Percentiles rank a stretch among this genome's conserved stretches.
These are phyloP conservation scores for Bilobella aurantiaca DNA, from an alignment of 1,140 invertebrate species.

Conservation along the genomic window DNA sequence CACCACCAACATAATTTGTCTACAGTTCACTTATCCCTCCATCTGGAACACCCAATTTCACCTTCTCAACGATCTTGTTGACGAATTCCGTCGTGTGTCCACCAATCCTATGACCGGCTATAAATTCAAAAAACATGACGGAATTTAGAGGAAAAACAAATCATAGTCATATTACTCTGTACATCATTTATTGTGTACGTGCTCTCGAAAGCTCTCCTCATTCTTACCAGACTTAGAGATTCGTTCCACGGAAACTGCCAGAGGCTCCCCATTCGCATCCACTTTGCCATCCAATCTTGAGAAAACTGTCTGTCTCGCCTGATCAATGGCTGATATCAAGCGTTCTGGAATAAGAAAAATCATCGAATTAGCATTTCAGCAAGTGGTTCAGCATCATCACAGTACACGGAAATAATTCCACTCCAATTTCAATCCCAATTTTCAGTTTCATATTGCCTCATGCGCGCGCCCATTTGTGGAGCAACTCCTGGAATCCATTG, in stretches of 20 bases:
- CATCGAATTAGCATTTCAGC: too few species aligned
- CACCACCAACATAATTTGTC: too few species aligned
- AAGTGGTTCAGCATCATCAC: too few species aligned
- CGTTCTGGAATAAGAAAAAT: slow-evolving; percentile 44
- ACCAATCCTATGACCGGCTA: slow-evolving; percentile 59
- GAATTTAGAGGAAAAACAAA: too few species aligned
- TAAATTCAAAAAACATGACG: too few species aligned
- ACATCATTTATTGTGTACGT: too few species aligned
- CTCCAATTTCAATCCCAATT: too few species aligned
- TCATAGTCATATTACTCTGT: too few species aligned
- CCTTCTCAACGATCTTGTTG: slow-evolving; percentile 68
- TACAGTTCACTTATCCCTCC: slow-evolving; percentile 56
- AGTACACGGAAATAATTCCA: too few species aligned
- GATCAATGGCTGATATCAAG: slow-evolving; percentile 54
- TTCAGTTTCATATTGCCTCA: too few species aligned
- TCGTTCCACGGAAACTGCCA: slow-evolving; percentile 55
- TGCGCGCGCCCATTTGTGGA: too few species aligned
- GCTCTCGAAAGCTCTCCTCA: slow-evolving; percentile 41
- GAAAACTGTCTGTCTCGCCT: slow-evolving; percentile 53
- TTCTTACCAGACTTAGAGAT: slow-evolving; percentile 52
- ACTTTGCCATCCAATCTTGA: slow-evolving; percentile 48
- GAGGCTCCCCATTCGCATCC: slow-evolving; percentile 44
- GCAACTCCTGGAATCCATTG: too few species aligned
- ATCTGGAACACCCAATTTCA: slow-evolving; percentile 53
- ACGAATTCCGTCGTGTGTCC: slow-evolving; percentile 75